phyloP scores from a whole-genome alignment of 2,888 invertebrate genomes.

The Drosophila siamana region DNA sequence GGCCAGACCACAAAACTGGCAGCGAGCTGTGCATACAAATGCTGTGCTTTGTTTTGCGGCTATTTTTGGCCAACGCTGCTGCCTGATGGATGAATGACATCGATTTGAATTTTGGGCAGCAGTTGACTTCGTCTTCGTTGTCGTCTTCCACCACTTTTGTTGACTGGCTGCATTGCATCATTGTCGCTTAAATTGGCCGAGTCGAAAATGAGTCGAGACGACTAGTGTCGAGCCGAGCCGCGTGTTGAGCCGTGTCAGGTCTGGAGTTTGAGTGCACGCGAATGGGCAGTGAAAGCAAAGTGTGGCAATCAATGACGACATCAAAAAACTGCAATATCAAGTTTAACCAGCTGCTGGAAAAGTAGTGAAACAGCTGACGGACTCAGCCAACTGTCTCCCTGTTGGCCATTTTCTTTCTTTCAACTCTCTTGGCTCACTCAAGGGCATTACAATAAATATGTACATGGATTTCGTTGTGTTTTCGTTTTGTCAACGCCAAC shows the following conservation, averaged over 20 bases:
- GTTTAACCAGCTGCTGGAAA: constrained; percentile 65
- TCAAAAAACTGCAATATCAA: constrained; percentile 71
- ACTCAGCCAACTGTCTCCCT: constrained; percentile 7
- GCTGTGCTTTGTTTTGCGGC: constrained; percentile 47
- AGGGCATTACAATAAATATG: constrained; percentile 27
- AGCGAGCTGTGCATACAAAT: constrained; percentile 71
- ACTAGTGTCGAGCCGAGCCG: neutral
- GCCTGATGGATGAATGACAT: constrained; percentile 69
- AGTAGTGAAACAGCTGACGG: constrained; percentile 66
- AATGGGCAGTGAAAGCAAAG: constrained; percentile 76
- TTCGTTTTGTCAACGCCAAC: neutral
- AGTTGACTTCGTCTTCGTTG: constrained; percentile 1
- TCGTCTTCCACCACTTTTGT: constrained; percentile 16
- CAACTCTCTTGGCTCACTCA: constrained; percentile 16
- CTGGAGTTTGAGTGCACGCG: constrained; percentile 52
- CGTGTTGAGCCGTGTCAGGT: constrained; percentile 7
- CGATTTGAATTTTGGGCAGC: constrained; percentile 54
- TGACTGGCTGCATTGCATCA: constrained; percentile 65
- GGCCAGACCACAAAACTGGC: constrained; percentile 2
- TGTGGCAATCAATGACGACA: constrained; percentile 83
- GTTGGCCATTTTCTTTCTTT: constrained; percentile 25
- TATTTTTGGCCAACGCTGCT: constrained; percentile 69
- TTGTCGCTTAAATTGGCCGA: constrained; percentile 42
- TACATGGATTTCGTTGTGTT: neutral
- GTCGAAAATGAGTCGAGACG: constrained; percentile 7